Evolutionary conservation across 2,113 vertebrate species (phyloP), one percentile per base, ranked within the genome.

Genomic region (Caloenas nicobarica): DNA sequence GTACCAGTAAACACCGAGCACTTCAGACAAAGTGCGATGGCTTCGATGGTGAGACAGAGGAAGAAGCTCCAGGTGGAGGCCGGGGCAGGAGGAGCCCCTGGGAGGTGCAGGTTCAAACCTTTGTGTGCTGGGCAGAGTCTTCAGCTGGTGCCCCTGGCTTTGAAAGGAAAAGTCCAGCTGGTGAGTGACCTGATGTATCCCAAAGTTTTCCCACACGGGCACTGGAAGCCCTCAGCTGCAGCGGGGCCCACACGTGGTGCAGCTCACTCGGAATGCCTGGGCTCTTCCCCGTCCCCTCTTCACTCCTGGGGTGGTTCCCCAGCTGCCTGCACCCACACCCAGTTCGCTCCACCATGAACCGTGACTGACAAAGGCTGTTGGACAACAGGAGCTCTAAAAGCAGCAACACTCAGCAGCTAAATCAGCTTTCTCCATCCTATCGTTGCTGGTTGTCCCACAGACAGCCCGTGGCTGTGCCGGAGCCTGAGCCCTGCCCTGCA

Each of bases 391-490:
- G 13, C 62, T 60, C 71, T 51, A 46, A 69, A n/a, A 68, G 53
- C 48, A 81, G 42, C 61, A 62, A 23, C 1, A 0, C 31, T 62
- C 14, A 66, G 79, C 53, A 90, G 54, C 26, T 46, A 4, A 11
- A 65, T 44, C 50, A 51, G 42, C 34, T 56, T 51, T 58, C 74
- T 51, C 54, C 88, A 44, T 44, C 23, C 38, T 44, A 15, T 4
- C 11, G 0, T 5, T 46, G 26, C 6, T 10, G 34, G 9, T 8
- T n/a, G 42, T 53, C 38, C 34, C 0, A 0, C 57, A 64, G 53
- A 5, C 12, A 16, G 53, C 2, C 31, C 4, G 5, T 5, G 69
- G 46, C 10, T 34, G 78, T 64, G 65, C 36, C 4, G 0, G 40
- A 57, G 72, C 38, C 72, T 7, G 4, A 60, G 64, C 62, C n/a